phyloP scores from a whole-genome alignment of 2,888 invertebrate genomes.

The Macrostomum cliftonense region DNA sequence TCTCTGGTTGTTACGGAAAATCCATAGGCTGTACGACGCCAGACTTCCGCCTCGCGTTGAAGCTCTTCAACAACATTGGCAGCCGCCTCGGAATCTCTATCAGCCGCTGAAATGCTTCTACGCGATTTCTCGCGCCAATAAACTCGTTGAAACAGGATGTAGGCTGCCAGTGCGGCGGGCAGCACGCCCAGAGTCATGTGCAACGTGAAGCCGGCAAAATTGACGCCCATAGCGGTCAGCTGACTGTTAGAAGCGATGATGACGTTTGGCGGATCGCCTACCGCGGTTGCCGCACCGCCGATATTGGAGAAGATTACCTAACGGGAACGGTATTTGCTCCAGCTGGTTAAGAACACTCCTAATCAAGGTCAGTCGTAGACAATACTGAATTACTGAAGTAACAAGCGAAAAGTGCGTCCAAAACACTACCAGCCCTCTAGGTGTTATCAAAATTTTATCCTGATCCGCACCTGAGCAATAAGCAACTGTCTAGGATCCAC shows the following conservation, averaged over 20 bases:
- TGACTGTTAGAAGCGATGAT: slow-evolving; percentile 54
- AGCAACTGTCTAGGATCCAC: slow-evolving; percentile 67
- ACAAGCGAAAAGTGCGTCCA: too few species aligned
- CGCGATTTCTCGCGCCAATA: too few species aligned
- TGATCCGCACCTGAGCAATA: slow-evolving; percentile 47
- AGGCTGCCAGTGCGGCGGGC: slow-evolving; percentile 23
- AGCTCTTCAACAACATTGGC: slow-evolving; percentile 46
- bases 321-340: too few species aligned
- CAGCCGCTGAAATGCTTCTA: too few species aligned
- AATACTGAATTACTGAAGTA: too few species aligned
- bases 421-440: too few species aligned
- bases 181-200: slow-evolving; percentile 62
- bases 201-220: slow-evolving; percentile 56
- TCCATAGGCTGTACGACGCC: slow-evolving; percentile 51
- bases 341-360: too few species aligned
- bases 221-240: slow-evolving; percentile 48
- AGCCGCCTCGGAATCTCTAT: too few species aligned
- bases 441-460: too few species aligned
- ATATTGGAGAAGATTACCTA: slow-evolving; percentile 65
- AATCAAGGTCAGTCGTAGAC: too few species aligned
- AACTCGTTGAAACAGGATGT: too few species aligned
- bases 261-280: slow-evolving; percentile 79
- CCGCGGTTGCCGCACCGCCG: slow-evolving; percentile 69
- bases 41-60: slow-evolving; percentile 62
- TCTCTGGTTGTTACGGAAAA: slow-evolving; percentile 62